Evolutionary conservation across 1,140 invertebrate genomes (phyloP).

Genomic region (Scaptodrosophila lebanonensis): DNA sequence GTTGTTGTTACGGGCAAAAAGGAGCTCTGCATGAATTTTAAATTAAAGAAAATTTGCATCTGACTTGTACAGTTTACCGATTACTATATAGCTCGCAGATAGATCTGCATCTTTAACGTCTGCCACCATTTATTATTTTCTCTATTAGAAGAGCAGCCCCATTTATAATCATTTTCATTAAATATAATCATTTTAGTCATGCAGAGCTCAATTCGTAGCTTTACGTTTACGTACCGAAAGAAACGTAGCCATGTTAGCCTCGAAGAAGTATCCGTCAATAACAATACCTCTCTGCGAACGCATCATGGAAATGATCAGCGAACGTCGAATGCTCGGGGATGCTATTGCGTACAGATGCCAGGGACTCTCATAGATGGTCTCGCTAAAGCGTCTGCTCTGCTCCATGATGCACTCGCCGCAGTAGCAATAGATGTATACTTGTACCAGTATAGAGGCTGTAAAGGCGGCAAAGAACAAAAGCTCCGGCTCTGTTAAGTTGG

Average conservation of each 20-base stretch:
- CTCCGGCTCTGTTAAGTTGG: conserved; percentile 21
- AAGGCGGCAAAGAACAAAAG: conserved; percentile 40
- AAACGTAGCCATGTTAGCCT: conserved; percentile 29
- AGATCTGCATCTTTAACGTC: too few relatives aligned
- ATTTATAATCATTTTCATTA: too few relatives aligned
- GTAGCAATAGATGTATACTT: conserved; percentile 44
- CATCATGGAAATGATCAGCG: conserved; percentile 22
- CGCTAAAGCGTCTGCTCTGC: conserved; percentile 10
- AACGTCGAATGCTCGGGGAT: conserved; percentile 3
- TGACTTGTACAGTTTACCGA: background rate
- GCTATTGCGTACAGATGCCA: conserved; percentile 8
- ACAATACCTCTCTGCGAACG: conserved; percentile 9
- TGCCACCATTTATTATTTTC: too few relatives aligned
- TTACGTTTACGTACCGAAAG: conserved; percentile 26
- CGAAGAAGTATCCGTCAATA: conserved; percentile 36
- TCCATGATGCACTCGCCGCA: conserved; percentile 27
- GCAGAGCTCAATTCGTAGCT: too few relatives aligned
- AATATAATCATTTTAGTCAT: too few relatives aligned
- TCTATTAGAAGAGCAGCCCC: too few relatives aligned
- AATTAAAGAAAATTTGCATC: background rate
- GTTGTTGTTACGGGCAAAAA: too few relatives aligned
- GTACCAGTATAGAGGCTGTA: conserved; percentile 25
- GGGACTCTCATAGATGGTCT: conserved; percentile 31
- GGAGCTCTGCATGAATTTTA: background rate
- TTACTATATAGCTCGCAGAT: too few relatives aligned